Evolutionary conservation across 1,140 invertebrate species (phyloP), one percentile per base, ranked within the genome.

Genomic region (Heliconius hewitsoni): DNA sequence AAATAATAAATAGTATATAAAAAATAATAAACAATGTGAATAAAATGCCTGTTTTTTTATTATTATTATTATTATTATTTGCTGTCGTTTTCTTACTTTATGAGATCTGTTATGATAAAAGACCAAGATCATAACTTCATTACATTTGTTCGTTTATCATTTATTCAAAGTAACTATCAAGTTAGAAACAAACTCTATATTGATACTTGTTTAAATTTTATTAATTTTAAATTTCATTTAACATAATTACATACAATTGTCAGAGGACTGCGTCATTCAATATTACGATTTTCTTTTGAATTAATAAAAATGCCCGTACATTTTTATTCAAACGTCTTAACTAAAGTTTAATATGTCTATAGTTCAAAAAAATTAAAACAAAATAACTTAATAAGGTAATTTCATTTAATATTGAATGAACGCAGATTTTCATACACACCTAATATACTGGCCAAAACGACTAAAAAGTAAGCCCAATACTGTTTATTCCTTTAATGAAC

Each of bases 391-490:
- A 16, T 16, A 4, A 16, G 13, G 16, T 46, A 1, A 4, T 46
- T 16, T 46, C 1, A 13, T 3, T 13, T 52, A 27, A 66, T 66
- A 66, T 66, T 66, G 27, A 66, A 66, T 66, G 60, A 66, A 3
- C 13, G 27, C 60, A 66, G 13, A 30, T 30, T 34, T 30, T 9
- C 27, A 66, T 66, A 66, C 60, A 66, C 11, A 66, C 27, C 27
- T 46, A 46, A 74, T 79, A 57, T 79, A 74, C 77, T 74, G 77
- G 77, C 77, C 77, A 57, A 79, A 74, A 30, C 23, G 34, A 71
- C 74, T 74, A 74, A 70, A 66, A 71, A 71, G 16, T 77, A 66
- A 50, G 55, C 72, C 50, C 55, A 39, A 42, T 76, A 80, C 71
- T 66, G 60, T 66, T 72, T 23, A 73, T 50, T 78, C 55, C 60